Conservation (phyloP, 1,140 invertebrate genomes). For the Hesperophylax magnus region DNA sequence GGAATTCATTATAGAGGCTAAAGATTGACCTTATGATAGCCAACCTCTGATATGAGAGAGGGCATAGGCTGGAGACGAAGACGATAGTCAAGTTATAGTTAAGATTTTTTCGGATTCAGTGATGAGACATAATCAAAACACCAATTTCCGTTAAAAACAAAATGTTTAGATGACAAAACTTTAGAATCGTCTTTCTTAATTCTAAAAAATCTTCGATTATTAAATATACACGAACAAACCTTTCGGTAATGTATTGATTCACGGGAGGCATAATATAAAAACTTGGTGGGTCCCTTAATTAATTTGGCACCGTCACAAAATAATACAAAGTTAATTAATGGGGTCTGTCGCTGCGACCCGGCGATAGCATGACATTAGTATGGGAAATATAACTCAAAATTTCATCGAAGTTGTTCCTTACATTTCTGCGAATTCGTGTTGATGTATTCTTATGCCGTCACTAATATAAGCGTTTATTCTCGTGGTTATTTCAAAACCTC, state of each 20-base stretch:
- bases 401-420: not conserved
- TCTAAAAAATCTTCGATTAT: not conserved
- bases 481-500: not conserved
- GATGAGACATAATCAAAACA: too few species aligned
- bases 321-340: constrained; percentile 11
- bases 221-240: not conserved
- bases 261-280: not conserved
- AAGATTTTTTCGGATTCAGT: too few species aligned
- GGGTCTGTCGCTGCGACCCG: constrained; percentile 6
- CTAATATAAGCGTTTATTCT: not conserved
- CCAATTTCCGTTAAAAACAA: too few species aligned
- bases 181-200: too few species aligned
- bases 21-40: too few species aligned
- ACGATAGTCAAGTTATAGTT: too few species aligned
- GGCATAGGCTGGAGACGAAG: too few species aligned
- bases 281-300: not conserved
- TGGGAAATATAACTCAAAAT: constrained; percentile 26
- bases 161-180: too few species aligned
- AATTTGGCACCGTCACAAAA: constrained; percentile 1
- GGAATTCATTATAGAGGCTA: too few species aligned
- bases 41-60: too few species aligned
- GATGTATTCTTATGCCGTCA: not conserved
- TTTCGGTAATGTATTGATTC: not conserved
- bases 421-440: not conserved
- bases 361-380: constrained; percentile 28